Percentiles rank a stretch among this genome's conserved stretches.
phyloP scores from a whole-genome alignment of 2,797 vertebrate genomes.

The Triplophysa yarkandensis region DNA sequence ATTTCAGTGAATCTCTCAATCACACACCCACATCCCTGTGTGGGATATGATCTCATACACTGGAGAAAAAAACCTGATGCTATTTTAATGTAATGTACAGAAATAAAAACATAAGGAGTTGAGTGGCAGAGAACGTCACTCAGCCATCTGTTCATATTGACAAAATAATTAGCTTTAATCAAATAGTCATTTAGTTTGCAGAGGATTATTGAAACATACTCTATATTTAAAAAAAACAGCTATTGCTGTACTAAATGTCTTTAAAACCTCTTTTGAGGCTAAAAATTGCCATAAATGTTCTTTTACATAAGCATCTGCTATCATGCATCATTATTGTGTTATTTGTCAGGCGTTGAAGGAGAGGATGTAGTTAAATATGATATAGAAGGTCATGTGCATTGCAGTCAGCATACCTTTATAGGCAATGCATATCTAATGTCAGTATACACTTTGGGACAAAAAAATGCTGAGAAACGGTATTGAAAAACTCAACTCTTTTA shows the following conservation, averaged over 20 bases:
- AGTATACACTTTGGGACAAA: not conserved
- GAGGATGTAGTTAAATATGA: not conserved
- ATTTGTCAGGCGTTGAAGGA: not conserved
- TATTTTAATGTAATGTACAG: not conserved
- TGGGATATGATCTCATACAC: not conserved
- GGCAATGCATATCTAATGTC: not conserved
- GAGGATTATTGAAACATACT: not conserved
- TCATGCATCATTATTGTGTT: not conserved
- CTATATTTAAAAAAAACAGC: not conserved
- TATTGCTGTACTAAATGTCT: not conserved
- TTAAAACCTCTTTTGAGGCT: not conserved
- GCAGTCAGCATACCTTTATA: not conserved
- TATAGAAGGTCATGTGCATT: not conserved
- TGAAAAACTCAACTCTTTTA: not conserved
- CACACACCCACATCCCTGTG: not conserved
- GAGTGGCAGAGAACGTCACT: not conserved
- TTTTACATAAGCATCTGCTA: slow-evolving; percentile 22
- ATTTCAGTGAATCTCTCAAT: not conserved
- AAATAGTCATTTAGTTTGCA: not conserved
- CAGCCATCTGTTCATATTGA: not conserved
- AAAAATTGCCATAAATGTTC: not conserved
- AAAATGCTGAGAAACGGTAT: not conserved
- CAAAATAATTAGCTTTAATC: slow-evolving; percentile 2
- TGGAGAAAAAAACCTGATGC: not conserved
- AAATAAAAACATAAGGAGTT: slow-evolving; percentile 1